Percentiles rank a stretch among this genome's conserved stretches.
Evolutionary conservation across 2,797 vertebrate species (phyloP).

Genomic region (Acanthopagrus latus): DNA sequence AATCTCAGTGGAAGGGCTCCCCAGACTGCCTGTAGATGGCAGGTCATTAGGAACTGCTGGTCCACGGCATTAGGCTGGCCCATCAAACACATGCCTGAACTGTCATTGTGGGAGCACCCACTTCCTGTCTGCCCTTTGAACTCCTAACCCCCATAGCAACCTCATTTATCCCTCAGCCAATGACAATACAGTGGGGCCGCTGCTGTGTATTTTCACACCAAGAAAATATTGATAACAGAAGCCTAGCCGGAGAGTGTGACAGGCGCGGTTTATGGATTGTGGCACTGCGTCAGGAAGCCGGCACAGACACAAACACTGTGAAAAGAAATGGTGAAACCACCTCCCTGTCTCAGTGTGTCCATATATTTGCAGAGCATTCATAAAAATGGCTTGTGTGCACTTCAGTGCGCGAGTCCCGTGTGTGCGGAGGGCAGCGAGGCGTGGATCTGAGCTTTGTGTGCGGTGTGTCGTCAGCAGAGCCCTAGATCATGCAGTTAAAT

Average conservation of each 20-base stretch:
- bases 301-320: conserved; percentile 37
- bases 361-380: conserved; percentile 62
- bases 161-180: conserved; percentile 58
- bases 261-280: conserved; percentile 55
- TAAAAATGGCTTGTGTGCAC: conserved; percentile 59
- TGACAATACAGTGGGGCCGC: conserved; percentile 22
- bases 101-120: conserved; percentile 73
- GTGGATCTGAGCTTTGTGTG: conserved; percentile 57
- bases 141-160: conserved; percentile 55
- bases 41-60: conserved; percentile 80
- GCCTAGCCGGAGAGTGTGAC: conserved; percentile 32
- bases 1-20: conserved; percentile 80
- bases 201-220: conserved; percentile 47
- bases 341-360: conserved; percentile 43
- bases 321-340: conserved; percentile 38
- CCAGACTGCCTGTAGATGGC: conserved; percentile 71
- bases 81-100: conserved; percentile 71
- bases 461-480: conserved; percentile 65
- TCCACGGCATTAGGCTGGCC: conserved; percentile 66
- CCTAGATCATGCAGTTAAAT: conserved; percentile 72
- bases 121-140: conserved; percentile 81
- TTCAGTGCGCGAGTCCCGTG: conserved; percentile 36
- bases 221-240: conserved; percentile 56
- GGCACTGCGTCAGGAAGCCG: conserved; percentile 35
- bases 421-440: conserved; percentile 58